Evolutionary conservation across 2,797 vertebrate species (phyloP).

Genomic region (Manis pentadactyla): DNA sequence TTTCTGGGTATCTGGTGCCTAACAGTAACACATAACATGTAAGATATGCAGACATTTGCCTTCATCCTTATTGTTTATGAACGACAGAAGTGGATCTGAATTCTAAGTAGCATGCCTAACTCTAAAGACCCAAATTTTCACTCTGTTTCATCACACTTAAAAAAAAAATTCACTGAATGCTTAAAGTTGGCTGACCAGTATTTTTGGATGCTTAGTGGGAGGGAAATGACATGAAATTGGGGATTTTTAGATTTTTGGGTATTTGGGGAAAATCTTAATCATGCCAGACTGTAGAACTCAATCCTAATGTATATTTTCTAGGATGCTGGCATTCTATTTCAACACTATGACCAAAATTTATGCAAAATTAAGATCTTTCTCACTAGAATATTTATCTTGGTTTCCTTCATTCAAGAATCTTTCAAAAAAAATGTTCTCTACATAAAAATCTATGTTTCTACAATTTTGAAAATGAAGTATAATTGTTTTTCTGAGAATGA

Average conservation of each 20-base stretch:
- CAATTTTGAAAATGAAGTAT: background rate
- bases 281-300: background rate
- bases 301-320: background rate
- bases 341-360: background rate
- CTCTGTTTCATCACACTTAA: background rate
- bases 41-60: background rate
- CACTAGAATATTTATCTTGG: background rate
- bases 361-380: background rate
- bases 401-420: background rate
- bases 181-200: background rate
- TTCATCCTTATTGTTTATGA: background rate
- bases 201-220: background rate
- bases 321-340: background rate
- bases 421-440: background rate
- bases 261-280: background rate
- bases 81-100: background rate
- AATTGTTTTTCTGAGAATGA: background rate
- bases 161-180: background rate
- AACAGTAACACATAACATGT: background rate
- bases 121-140: background rate
- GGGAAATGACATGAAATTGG: background rate
- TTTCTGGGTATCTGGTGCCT: background rate
- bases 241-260: background rate
- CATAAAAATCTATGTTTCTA: background rate
- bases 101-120: background rate